These are phyloP conservation scores for Hydrozoanthus gracilis DNA, from an alignment of 92 coral and sea anemone genomes.

Conservation along the genomic window DNA sequence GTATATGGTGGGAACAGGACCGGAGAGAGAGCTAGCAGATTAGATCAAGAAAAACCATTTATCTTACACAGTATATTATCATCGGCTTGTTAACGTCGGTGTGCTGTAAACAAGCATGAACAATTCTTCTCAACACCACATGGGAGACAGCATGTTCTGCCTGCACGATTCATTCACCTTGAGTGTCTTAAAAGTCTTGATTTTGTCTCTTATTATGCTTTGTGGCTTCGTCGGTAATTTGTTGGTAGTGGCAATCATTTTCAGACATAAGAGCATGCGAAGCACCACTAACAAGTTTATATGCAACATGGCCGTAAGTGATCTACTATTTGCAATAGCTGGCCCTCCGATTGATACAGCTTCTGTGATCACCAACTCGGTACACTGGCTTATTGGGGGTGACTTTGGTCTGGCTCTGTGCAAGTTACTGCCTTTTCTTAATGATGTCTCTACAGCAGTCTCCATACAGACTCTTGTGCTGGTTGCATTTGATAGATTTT, in stretches of 20 bases:
- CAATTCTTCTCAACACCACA: conserved; percentile 22
- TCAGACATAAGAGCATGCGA: conserved; percentile 20
- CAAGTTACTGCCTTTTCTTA: conserved; percentile 32
- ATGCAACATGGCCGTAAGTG: conserved; percentile 43
- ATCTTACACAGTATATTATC: not conserved
- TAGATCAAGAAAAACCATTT: not conserved
- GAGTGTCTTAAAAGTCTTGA: conserved; percentile 11
- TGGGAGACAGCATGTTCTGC: not conserved
- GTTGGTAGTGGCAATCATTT: conserved; percentile 23
- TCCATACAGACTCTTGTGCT: conserved; percentile 33
- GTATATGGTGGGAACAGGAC: not conserved
- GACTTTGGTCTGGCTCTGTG: conserved; percentile 43
- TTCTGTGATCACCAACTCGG: conserved; percentile 15
- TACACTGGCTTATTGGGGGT: conserved; percentile 41
- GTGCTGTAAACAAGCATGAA: not conserved
- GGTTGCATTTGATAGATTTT: conserved; percentile 41
- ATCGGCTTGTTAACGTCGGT: not conserved
- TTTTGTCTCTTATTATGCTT: conserved; percentile 24
- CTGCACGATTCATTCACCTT: not conserved
- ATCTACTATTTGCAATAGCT: conserved; percentile 14
- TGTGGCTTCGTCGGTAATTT: conserved; percentile 28
- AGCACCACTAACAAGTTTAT: conserved; percentile 44
- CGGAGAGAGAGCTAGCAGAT: not conserved
- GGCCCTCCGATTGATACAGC: conserved; percentile 39
- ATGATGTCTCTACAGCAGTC: conserved; percentile 31